phyloP scores from a whole-genome alignment of 2,888 invertebrate species.

The Eueremaeus valkanovi region DNA sequence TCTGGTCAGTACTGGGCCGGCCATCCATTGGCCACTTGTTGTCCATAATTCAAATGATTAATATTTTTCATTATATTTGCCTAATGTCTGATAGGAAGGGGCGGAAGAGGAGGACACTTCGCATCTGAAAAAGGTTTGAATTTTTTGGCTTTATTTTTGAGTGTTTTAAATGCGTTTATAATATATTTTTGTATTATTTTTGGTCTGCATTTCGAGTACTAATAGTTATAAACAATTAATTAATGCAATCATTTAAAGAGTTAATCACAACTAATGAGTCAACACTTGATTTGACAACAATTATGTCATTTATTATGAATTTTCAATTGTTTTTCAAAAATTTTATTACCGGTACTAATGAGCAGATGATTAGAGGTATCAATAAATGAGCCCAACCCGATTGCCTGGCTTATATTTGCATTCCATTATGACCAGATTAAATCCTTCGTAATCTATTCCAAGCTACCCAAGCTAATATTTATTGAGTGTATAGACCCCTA shows the following conservation, averaged over 20 bases:
- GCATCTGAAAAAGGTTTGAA: conserved; percentile 14
- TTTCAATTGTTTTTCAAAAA: too few relatives aligned
- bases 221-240: not conserved
- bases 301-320: too few relatives aligned
- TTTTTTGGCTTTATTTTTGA: not conserved
- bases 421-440: too few relatives aligned
- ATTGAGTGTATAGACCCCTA: too few relatives aligned
- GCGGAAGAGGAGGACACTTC: conserved; percentile 21
- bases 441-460: too few relatives aligned
- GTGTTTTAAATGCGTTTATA: not conserved
- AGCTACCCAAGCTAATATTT: too few relatives aligned
- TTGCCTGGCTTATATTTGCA: too few relatives aligned
- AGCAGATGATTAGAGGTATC: too few relatives aligned
- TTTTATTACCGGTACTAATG: too few relatives aligned
- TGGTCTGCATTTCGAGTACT: too few relatives aligned
- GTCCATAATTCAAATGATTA: conserved; percentile 72
- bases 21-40: too few relatives aligned
- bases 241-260: not conserved
- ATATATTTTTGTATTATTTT: not conserved
- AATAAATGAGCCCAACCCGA: too few relatives aligned
- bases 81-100: not conserved
- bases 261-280: not conserved
- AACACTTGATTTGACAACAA: not conserved
- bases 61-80: conserved; percentile 2
- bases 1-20: conserved; percentile 36